Conservation (phyloP, 2,888 invertebrate genomes). For the Microplitis manilae region DNA sequence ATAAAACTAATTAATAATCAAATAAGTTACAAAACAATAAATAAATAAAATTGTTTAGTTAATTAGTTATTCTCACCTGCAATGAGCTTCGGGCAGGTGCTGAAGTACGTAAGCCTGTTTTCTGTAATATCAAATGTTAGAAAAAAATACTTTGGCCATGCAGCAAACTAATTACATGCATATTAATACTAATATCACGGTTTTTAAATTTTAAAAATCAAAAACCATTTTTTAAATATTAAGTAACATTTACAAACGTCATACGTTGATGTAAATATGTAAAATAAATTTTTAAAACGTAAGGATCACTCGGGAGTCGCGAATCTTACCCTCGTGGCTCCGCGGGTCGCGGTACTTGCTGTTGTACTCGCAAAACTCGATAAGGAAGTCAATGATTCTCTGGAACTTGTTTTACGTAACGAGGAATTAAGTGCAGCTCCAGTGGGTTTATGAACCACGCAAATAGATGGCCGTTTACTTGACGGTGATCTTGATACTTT, state of each 20-base stretch:
- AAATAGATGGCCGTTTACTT: constrained; percentile 78
- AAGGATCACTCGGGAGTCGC: constrained; percentile 67
- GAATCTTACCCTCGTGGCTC: constrained; percentile 84
- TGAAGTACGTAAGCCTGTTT: constrained; percentile 62
- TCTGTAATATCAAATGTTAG: constrained; percentile 64
- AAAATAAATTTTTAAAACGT: neutral
- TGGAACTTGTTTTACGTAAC: constrained; percentile 82
- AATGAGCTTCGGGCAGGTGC: constrained; percentile 65
- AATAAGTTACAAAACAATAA: neutral
- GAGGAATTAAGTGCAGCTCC: constrained; percentile 75
- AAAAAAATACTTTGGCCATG: constrained; percentile 28
- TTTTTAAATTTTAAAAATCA: constrained; percentile 19
- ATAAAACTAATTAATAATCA: neutral
- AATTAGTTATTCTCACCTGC: constrained; percentile 66
- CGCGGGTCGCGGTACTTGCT: constrained; percentile 70
- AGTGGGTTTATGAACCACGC: constrained; percentile 77
- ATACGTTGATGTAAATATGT: neutral
- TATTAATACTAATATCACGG: constrained; percentile 27
- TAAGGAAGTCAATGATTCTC: constrained; percentile 84
- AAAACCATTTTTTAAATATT: neutral
- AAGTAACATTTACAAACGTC: neutral
- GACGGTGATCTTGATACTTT: constrained; percentile 92
- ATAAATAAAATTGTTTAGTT: constrained; percentile 8
- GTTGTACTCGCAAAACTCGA: constrained; percentile 67
- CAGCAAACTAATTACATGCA: constrained; percentile 43